Base-by-base conservation (phyloP, 2,888 invertebrate genomes). In the Euplexia lucipara region DNA sequence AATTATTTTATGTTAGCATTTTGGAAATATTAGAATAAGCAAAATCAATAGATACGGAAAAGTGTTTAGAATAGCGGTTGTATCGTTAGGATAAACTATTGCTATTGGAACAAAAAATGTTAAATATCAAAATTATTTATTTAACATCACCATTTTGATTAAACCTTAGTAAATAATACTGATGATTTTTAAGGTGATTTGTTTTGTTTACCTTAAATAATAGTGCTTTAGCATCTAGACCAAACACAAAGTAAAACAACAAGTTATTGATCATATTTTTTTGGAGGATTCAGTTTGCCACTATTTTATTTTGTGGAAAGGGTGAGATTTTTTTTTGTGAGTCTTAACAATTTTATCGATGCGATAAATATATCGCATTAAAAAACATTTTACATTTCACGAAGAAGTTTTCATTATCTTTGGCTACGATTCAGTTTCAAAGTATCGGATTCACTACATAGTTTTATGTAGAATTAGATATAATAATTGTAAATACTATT, bases 401-500 rank as follows among this genome's bases (percentile, higher is more conserved):
- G n/a, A n/a, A n/a, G n/a, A n/a, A 14, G 4, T 48, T 12, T 6
- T 34, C 5, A 1, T 20, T 9, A 18, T 8, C 6, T 41, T 34
- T 52, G 3, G 30, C 20, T 39, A 47, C 32, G 0, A 2, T n/a
- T 44, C 51, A 49, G 30, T 52, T n/a, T 2, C 42, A 65, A 39
- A 61, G 6, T 39, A 6, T 57, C 54, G 1, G 2, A 51, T 35
- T 32, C 10, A 42, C 78, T 93, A 93, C 91, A 91, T 92, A 91
- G 80, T 71, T 37, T 81, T 92, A 92, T 92, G 91, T 92, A 92
- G 87, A 83, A 59, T 51, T 70, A 67, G 72, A 54, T 53, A 1
- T 81, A 65, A 79, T 81, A 65, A 79, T 60, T 79, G 79, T 76
- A 76, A 54, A 82, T 74, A 81, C 67, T 48, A 44, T 35, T 48